Conservation (phyloP, 2,113 vertebrate species). For the Tetrao urogallus region DNA sequence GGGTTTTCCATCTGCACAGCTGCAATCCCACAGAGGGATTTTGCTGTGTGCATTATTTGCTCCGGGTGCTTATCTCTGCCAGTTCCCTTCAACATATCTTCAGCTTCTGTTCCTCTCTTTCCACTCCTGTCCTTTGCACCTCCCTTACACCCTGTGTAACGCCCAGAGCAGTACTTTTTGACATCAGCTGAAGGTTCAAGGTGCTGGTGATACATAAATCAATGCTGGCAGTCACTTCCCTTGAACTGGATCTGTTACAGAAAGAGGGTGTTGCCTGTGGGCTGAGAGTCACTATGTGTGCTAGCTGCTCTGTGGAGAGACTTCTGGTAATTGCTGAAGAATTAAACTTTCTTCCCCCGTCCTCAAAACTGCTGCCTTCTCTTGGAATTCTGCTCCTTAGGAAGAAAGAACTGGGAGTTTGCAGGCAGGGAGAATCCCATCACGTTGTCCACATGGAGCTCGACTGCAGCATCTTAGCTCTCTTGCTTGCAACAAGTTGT, state of each 20-base stretch:
- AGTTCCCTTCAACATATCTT: background rate
- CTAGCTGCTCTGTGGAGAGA: background rate
- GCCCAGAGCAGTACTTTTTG: background rate
- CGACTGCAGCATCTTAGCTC: background rate
- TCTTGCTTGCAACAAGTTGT: background rate
- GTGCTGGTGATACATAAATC: background rate
- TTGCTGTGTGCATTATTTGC: background rate
- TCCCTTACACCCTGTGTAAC: background rate
- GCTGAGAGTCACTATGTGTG: background rate
- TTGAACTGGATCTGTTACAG: background rate
- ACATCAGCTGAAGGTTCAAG: background rate
- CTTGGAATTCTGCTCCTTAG: background rate
- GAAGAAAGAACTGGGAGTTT: background rate
- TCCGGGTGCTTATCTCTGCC: background rate
- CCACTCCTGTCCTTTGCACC: background rate
- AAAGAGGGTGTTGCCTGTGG: background rate
- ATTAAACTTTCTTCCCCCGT: background rate
- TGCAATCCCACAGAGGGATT: fast-evolving
- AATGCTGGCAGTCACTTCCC: background rate
- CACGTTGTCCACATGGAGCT: background rate
- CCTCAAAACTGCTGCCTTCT: background rate
- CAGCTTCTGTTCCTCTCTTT: background rate
- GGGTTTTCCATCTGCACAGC: background rate
- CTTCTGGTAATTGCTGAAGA: background rate
- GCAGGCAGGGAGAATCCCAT: fast-evolving